Base-by-base conservation (phyloP, 2,888 invertebrate genomes). In the Ormyrus rosae region DNA sequence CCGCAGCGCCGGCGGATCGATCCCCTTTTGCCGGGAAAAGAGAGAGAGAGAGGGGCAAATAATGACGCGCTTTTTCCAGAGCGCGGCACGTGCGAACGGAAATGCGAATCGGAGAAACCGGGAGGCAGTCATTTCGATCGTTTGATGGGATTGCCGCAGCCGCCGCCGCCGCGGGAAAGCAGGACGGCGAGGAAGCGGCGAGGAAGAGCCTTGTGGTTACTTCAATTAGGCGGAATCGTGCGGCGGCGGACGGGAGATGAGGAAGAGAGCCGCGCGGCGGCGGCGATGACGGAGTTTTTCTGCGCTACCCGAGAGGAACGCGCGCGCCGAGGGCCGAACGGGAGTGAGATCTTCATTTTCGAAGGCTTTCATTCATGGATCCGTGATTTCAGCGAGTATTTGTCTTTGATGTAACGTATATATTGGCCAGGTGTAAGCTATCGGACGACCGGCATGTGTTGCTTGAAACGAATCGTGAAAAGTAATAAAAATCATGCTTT, bases 191-290 rank as follows among this genome's bases (percentile, higher is more conserved):
- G 68, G 78, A 53, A 78, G 82, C 82, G 71, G 56, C 61, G 84
- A 85, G 84, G 19, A 85, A 85, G 88, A 86, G 87, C 89, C 89
- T 88, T 90, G 89, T 90, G 88, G 88, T 90, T 90, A 90, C 87
- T 88, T 90, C 90, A 90, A 90, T 90, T 90, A 90, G 89, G 85
- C 85, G 87, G 83, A 86, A 89, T 88, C 88, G 87, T 88, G 89
- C 10, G 45, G 45, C 5, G 58, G 19, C 10, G 69, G 13, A 50
- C 58, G 58, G 6, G 11, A 19, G 19, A 19, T 19, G 19, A 19
- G 68, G 7, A 68, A 6, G 6, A 56, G n/a, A 19, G 60, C 8
- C 10, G n/a, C 53, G 13, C 11, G 67, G 11, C 6, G 2, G n/a
- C n/a, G 13, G 45, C 10, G n/a, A n/a, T 0, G 46, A 46, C 46